Evolutionary conservation across 2,888 invertebrate genomes (phyloP).

Genomic region (Nephrotoma appendiculata): DNA sequence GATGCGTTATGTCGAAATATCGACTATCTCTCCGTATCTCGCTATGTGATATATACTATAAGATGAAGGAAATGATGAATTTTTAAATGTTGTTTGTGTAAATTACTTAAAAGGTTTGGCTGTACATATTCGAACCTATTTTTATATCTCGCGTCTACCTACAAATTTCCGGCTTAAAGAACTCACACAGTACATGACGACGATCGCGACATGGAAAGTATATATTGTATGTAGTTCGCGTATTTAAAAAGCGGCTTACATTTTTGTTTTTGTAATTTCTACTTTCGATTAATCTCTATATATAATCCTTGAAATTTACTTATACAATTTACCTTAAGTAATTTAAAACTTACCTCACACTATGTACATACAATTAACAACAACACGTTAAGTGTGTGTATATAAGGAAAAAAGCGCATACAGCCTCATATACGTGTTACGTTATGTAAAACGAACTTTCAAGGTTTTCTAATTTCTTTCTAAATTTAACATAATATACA

Average conservation of each 20-base stretch:
- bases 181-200: background rate
- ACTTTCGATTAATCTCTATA: background rate
- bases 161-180: background rate
- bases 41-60: background rate
- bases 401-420: background rate
- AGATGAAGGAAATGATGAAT: background rate
- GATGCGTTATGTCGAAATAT: background rate
- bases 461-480: background rate
- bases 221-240: background rate
- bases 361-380: background rate
- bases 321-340: background rate
- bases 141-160: background rate
- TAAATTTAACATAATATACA: background rate
- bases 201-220: background rate
- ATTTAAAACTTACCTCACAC: background rate
- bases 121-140: background rate
- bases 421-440: background rate
- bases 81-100: background rate
- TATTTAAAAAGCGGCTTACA: background rate
- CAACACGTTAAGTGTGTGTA: background rate
- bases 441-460: background rate
- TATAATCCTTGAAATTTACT: background rate
- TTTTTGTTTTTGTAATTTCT: background rate
- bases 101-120: background rate
- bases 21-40: background rate